phyloP scores from a whole-genome alignment of 2,113 vertebrate genomes.

The Hiodon tergisus region DNA sequence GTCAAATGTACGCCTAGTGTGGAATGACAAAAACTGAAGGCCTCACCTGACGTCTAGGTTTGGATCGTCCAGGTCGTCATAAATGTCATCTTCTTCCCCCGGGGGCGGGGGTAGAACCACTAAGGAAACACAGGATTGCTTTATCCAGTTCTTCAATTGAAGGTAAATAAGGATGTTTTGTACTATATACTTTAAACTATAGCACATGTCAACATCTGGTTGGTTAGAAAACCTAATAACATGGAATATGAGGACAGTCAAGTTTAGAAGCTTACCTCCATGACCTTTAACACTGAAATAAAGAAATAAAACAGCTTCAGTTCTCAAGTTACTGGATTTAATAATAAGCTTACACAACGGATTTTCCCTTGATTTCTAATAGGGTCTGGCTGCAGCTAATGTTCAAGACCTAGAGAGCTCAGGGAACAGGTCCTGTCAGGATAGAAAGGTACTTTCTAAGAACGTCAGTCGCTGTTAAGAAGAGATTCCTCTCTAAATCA shows the following conservation, averaged over 20 bases:
- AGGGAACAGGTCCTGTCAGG: neutral
- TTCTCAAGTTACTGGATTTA: slow-evolving; percentile 14
- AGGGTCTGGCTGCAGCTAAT: too few species aligned
- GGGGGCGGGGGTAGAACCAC: slow-evolving; percentile 65
- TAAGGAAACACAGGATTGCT: slow-evolving; percentile 39
- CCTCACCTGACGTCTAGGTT: slow-evolving; percentile 61
- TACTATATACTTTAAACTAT: too few species aligned
- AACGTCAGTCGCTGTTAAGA: too few species aligned
- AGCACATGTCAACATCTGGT: too few species aligned
- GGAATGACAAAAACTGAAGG: neutral
- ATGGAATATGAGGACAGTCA: neutral
- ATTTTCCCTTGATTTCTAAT: too few species aligned
- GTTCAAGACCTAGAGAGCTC: neutral
- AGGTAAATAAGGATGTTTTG: too few species aligned
- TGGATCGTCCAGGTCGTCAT: slow-evolving; percentile 76
- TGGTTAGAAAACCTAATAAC: neutral
- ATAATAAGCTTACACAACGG: too few species aligned
- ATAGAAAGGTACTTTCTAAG: neutral
- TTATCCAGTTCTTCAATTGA: too few species aligned
- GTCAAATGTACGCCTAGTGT: neutral
- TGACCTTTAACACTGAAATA: slow-evolving; percentile 51
- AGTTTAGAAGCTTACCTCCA: slow-evolving; percentile 61
- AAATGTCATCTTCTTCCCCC: slow-evolving; percentile 70
- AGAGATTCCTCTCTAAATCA: too few species aligned
- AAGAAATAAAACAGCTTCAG: slow-evolving; percentile 30